Evolutionary conservation across 2,113 vertebrate genomes (phyloP).

Genomic region (Pampusana beccarii): DNA sequence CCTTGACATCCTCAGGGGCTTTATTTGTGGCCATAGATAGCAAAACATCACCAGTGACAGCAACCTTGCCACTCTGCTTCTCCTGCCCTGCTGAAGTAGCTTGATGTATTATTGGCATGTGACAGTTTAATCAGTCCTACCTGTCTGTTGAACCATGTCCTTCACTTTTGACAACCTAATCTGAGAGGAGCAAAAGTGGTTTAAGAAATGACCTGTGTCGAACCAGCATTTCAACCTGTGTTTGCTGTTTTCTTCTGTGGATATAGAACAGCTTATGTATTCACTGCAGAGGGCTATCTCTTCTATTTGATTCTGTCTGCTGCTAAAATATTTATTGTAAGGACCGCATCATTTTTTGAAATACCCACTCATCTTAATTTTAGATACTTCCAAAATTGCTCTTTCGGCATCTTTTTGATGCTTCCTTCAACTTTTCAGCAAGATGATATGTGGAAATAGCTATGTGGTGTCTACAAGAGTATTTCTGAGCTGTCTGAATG

Average conservation of each 20-base stretch:
- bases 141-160: neutral
- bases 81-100: neutral
- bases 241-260: neutral
- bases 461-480: neutral
- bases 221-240: neutral
- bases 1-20: neutral
- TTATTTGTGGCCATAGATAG: neutral
- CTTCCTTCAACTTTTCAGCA: neutral
- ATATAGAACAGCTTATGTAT: neutral
- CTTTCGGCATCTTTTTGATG: neutral
- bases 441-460: neutral
- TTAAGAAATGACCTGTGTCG: neutral
- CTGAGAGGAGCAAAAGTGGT: neutral
- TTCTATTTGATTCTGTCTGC: neutral
- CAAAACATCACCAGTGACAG: neutral
- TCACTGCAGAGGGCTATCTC: neutral
- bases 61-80: conserved; percentile 11
- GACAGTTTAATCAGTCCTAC: conserved; percentile 36
- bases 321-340: neutral
- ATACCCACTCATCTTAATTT: neutral
- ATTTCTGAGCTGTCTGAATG: neutral
- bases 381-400: neutral
- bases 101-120: conserved; percentile 13
- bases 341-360: neutral
- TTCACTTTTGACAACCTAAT: conserved; percentile 36